Evolutionary conservation across 2,888 invertebrate genomes (phyloP), one percentile per base, ranked within the genome.

Genomic region (Plebejus melissa): DNA sequence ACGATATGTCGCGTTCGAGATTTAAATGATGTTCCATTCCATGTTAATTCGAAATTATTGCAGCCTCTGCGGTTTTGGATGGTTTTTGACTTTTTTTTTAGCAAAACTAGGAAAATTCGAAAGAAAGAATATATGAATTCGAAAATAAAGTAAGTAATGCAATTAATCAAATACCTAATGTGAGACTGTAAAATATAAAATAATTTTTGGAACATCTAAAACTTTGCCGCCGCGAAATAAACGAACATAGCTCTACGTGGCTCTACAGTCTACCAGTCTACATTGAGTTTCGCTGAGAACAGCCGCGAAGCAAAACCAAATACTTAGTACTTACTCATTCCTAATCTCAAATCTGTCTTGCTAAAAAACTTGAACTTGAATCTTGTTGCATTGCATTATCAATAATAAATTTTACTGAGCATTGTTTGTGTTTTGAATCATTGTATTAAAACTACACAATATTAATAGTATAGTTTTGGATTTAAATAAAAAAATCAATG

Each of bases 401-500:
- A 60, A 9, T 6, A 60, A 60, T 60, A 3, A 9, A 60, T 22
- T 28, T 58, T 22, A 60, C 22, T 28, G 9, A 60, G 9, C 22
- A 60, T 60, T 28, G 28, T 22, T 22, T 58, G n/a, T 22, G 58
- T 22, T 58, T 60, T 11, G 54, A 54, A 16, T 28, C 4, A 60
- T 28, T 28, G 22, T 11, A 3, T 60, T 11, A 11, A 28, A 60
- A 65, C 13, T 11, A 5, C 3, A 65, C 32, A 32, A 65, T 65
- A 36, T 32, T 32, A 16, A 65, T 65, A 5, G 13, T 13, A 32
- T 32, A 65, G 32, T 65, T 65, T 65, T 16, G 32, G 70, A 41
- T 77, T 77, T 78, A 77, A 76, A 79, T 77, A 77, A 78, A 78
- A 79, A 79, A 77, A 76, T 77, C 79, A 78, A 80, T 80, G 79